Base-by-base conservation (phyloP, 2,113 vertebrate genomes). In the Macquaria ambigua region DNA sequence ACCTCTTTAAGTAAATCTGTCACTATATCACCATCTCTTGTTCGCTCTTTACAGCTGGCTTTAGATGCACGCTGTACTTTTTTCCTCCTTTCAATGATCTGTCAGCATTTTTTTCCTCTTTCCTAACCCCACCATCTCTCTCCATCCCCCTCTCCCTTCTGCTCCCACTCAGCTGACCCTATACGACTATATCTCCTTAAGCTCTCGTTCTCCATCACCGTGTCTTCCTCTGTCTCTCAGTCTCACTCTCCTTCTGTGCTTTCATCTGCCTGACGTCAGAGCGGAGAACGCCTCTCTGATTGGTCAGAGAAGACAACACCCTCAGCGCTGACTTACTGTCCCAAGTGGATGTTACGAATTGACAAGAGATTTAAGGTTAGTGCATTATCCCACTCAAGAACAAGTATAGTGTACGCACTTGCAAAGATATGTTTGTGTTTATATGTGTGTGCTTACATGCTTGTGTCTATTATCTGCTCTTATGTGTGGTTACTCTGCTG, bases 301-400 rank as follows among this genome's bases (percentile, higher is more conserved):
- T 94, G 93, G 93, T 61, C 18, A 31, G 50, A 37, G 48, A 59
- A 73, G 90, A 81, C 87, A 77, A 90, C 91, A 39, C 89, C 90
- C 92, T 85, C 89, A 66, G 77, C 86, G 20, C 14, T 52, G 74
- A 56, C 41, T 78, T 39, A 41, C 41, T 50, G 70, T 79, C 56
- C 66, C 55, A 16, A 81, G 70, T 82, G 66, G 61, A 78, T 72
- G 82, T 75, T 70, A 48, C 1, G 12, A 62, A 74, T 4, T 67
- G 63, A 69, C 72, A 62, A 10, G 48, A 31, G 34, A 85, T 70
- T 79, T 81, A 79, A 48, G 70, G 25, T 34, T 31, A 15, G 6
- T 52, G 7, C 8, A 61, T 75, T 25, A 46, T 67, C 67, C 52
- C 20, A 50, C 50, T 71, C 21, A 50, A 63, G 63, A 74, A n/a